Conservation (phyloP, 2,797 vertebrate genomes). For the Tympanoctomys barrerae region DNA sequence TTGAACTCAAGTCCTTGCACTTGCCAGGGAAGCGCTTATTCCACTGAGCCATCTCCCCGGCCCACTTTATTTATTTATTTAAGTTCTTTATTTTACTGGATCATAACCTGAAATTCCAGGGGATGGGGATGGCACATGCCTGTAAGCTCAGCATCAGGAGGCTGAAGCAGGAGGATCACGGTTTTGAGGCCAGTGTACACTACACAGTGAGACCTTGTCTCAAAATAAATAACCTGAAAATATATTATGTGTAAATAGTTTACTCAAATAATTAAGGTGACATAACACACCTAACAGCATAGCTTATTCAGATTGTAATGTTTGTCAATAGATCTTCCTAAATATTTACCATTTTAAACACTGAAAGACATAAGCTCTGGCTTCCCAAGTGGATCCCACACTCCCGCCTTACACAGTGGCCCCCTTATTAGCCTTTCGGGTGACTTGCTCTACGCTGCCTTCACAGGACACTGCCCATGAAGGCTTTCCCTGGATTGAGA, state of each 20-base stretch:
- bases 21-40: no score
- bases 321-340: slow-evolving; percentile 14
- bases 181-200: background rate
- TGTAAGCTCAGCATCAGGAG: background rate
- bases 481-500: background rate
- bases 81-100: background rate
- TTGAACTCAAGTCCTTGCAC: no score
- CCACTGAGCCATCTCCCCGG: no score
- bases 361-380: background rate
- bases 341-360: slow-evolving; percentile 18
- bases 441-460: background rate
- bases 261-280: slow-evolving; percentile 50
- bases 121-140: background rate
- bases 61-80: no score
- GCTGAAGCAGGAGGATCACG: background rate
- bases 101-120: background rate
- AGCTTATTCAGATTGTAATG: background rate
- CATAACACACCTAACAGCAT: slow-evolving; percentile 35
- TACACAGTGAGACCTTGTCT: background rate
- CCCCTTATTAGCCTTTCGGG: background rate
- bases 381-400: background rate
- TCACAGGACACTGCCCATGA: background rate
- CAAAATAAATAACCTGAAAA: background rate
- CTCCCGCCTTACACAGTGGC: background rate
- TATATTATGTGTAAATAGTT: background rate